A percentile compares a stretch with the other conserved stretches of the same genome.
phyloP scores from a whole-genome alignment of 1,140 invertebrate species.

The Drosophila tani region DNA sequence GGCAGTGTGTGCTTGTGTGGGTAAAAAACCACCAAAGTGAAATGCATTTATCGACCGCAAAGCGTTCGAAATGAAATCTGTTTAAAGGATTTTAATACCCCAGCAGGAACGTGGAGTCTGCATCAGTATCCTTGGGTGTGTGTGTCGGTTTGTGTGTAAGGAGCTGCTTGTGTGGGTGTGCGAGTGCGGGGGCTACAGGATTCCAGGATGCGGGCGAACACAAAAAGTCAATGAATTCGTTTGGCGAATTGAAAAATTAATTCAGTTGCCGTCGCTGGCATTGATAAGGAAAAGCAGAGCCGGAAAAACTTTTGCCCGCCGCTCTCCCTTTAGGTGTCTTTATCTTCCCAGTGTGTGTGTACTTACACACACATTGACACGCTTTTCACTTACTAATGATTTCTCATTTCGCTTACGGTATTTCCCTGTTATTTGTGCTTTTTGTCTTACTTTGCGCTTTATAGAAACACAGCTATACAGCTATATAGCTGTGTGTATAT shows the following conservation, averaged over 20 bases:
- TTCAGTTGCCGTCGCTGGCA: constrained; percentile 78
- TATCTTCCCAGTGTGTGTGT: constrained; percentile 53
- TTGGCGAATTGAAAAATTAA: constrained; percentile 84
- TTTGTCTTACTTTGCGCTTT: constrained; percentile 75
- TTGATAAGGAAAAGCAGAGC: constrained; percentile 71
- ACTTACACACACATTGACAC: constrained; percentile 50
- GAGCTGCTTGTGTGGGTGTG: constrained; percentile 11
- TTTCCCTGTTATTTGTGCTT: constrained; percentile 76
- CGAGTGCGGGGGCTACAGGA: constrained; percentile 2
- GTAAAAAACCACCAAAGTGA: constrained; percentile 80
- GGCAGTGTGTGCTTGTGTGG: constrained; percentile 35
- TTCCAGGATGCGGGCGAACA: constrained; percentile 49
- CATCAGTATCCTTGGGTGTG: constrained; percentile 32
- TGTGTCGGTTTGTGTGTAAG: constrained; percentile 12
- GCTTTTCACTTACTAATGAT: constrained; percentile 83
- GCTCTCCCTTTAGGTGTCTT: constrained; percentile 73
- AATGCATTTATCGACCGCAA: constrained; percentile 84
- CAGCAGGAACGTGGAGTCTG: constrained; percentile 72
- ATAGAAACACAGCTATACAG: constrained; percentile 32
- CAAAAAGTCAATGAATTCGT: constrained; percentile 84
- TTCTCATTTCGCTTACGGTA: constrained; percentile 82
- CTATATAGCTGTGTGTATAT: background rate
- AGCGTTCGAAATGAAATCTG: constrained; percentile 84
- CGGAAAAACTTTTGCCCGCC: constrained; percentile 74
- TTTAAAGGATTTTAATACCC: constrained; percentile 84